Base-by-base conservation (phyloP, 2,888 invertebrate species). In the Lasioglossum malachurum region DNA sequence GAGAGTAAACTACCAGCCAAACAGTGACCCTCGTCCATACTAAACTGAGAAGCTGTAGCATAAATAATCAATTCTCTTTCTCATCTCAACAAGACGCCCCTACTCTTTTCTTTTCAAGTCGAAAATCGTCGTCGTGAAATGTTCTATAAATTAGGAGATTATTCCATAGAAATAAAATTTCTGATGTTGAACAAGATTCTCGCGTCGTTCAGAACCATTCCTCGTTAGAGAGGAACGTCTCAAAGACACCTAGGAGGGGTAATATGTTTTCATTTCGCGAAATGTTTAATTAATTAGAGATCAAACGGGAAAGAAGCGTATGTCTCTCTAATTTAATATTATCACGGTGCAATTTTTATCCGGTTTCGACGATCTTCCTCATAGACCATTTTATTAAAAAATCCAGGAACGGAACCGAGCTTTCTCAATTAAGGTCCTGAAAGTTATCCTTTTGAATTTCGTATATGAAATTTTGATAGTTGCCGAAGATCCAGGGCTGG, bases 391-490 rank as follows among this genome's bases (percentile, higher is more conserved):
- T 75, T 57, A 85, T 84, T 78, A 78, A 60, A 85, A 75, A 87
- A 76, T 77, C 73, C 41, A 44, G 3, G 23, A 67, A 35, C 67
- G n/a, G 31, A 23, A 49, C 23, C 14, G 27, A 3, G 79, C 27
- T 75, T 74, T 64, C 64, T 83, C 77, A 86, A 87, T 86, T 77
- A 83, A 77, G 80, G 72, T 67, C 35, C 80, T 80, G 46, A 57
- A 86, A 83, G 75, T 75, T 78, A 44, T 75, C n/a, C 46, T 60
- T 31, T 35, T 67, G 60, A 78, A 49, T 77, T 4, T 44, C 4
- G 35, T 10, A 7, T 16, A 72, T 75, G 23, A 53, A 77, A 78
- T 71, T 71, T 44, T 19, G 71, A 75, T 84, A 78, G 83, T 84
- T 78, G 83, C 38, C 53, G 27, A 53, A 53, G 75, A 78, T 46